Conservation (phyloP, 2,888 invertebrate genomes). For the Protodeltote pygarga region DNA sequence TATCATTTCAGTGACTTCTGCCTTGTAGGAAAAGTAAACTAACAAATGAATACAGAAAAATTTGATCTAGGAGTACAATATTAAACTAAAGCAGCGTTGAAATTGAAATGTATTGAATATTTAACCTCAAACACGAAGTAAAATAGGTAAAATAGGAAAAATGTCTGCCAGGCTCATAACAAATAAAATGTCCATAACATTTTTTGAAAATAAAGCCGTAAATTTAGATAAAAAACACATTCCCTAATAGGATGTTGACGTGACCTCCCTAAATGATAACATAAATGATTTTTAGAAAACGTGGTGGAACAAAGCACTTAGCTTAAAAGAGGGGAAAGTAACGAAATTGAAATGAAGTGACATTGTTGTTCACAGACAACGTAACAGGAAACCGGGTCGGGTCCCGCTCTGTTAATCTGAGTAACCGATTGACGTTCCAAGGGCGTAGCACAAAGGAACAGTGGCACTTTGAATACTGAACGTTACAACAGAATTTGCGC, state of each 20-base stretch:
- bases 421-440: slow-evolving; percentile 63
- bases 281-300: slow-evolving; percentile 5
- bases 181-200: too few relatives aligned
- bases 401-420: slow-evolving; percentile 60
- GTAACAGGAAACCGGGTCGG: slow-evolving; percentile 36
- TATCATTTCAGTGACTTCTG: slow-evolving; percentile 5
- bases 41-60: too few relatives aligned
- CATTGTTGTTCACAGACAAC: slow-evolving; percentile 31
- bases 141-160: too few relatives aligned
- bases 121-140: too few relatives aligned
- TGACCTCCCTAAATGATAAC: slow-evolving; percentile 1
- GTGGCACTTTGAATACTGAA: slow-evolving; percentile 47
- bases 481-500: slow-evolving; percentile 32
- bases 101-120: too few relatives aligned
- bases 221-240: too few relatives aligned
- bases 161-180: too few relatives aligned
- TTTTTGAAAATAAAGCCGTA: too few relatives aligned
- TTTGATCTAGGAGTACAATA: neutral
- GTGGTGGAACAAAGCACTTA: slow-evolving; percentile 26
- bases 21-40: neutral
- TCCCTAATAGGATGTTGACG: neutral
- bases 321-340: slow-evolving; percentile 32
- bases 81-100: neutral
- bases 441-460: slow-evolving; percentile 60
- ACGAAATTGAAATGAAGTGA: slow-evolving; percentile 36